Evolutionary conservation across 2,113 vertebrate genomes (phyloP).

Genomic region (Channa argus): DNA sequence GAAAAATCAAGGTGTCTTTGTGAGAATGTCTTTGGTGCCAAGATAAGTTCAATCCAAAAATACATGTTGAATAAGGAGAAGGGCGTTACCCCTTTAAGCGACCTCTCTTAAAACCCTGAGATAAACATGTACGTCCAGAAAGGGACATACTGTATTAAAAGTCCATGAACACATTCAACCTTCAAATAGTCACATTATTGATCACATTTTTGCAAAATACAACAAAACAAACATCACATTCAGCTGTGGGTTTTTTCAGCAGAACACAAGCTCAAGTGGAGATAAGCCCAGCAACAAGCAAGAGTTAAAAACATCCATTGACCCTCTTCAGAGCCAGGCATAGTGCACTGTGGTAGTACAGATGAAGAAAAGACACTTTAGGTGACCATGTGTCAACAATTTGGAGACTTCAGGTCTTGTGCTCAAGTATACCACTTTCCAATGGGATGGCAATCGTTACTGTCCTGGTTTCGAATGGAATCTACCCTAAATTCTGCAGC

Average conservation of each 20-base stretch:
- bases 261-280: constrained; percentile 31
- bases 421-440: constrained; percentile 6
- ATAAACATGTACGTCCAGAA: constrained; percentile 63
- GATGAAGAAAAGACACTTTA: constrained; percentile 10
- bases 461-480: constrained; percentile 28
- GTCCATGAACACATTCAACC: constrained; percentile 66
- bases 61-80: constrained; percentile 35
- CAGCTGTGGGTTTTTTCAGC: constrained; percentile 42
- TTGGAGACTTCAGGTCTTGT: constrained; percentile 12
- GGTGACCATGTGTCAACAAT: constrained; percentile 15
- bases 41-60: constrained; percentile 48
- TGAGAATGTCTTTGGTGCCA: constrained; percentile 72
- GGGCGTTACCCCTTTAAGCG: constrained; percentile 33
- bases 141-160: constrained; percentile 52
- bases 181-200: constrained; percentile 59
- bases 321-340: constrained; percentile 28
- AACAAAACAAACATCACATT: constrained; percentile 34
- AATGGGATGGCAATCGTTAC: constrained; percentile 15
- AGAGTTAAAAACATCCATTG: neutral
- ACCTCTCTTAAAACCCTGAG: constrained; percentile 80
- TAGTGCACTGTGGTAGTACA: constrained; percentile 32
- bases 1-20: constrained; percentile 52
- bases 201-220: constrained; percentile 33
- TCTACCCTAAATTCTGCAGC: constrained; percentile 30
- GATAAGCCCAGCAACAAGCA: constrained; percentile 23